These are phyloP conservation scores for Triplophysa dalaica DNA, from an alignment of 2,113 vertebrate species.

Conservation along the genomic window DNA sequence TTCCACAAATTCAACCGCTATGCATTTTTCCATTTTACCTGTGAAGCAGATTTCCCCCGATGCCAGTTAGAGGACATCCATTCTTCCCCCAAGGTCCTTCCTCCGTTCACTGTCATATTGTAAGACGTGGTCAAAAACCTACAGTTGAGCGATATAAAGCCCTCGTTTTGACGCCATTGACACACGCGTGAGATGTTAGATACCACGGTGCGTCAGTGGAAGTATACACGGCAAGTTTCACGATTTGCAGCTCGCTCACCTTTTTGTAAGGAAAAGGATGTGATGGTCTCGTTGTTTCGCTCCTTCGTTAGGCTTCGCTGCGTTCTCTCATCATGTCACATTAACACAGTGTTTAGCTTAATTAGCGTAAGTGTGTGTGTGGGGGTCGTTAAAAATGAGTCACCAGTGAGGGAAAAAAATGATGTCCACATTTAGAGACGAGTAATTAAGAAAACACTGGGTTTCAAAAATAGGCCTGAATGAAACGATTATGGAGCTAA, in stretches of 20 bases:
- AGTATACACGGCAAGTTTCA: not conserved
- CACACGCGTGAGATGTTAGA: not conserved
- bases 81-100: slow-evolving; percentile 30
- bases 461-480: slow-evolving; percentile 52
- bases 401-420: slow-evolving; percentile 42
- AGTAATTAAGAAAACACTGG: slow-evolving; percentile 54
- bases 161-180: not conserved
- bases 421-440: slow-evolving; percentile 50
- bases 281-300: slow-evolving; percentile 49
- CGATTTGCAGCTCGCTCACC: slow-evolving; percentile 27
- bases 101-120: slow-evolving; percentile 25
- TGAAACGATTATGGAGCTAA: slow-evolving; percentile 53
- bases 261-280: slow-evolving; percentile 42
- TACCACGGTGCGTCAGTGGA: not conserved
- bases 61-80: slow-evolving; percentile 7
- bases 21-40: not conserved
- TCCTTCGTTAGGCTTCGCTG: slow-evolving; percentile 44
- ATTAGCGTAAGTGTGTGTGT: slow-evolving; percentile 50
- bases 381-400: slow-evolving; percentile 34
- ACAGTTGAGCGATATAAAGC: not conserved
- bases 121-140: not conserved
- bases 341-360: slow-evolving; percentile 55
- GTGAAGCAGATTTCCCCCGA: not conserved
- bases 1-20: not conserved
- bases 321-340: slow-evolving; percentile 52